Conservation (phyloP, 1,140 invertebrate species). For the Drosophila pectinifera region DNA sequence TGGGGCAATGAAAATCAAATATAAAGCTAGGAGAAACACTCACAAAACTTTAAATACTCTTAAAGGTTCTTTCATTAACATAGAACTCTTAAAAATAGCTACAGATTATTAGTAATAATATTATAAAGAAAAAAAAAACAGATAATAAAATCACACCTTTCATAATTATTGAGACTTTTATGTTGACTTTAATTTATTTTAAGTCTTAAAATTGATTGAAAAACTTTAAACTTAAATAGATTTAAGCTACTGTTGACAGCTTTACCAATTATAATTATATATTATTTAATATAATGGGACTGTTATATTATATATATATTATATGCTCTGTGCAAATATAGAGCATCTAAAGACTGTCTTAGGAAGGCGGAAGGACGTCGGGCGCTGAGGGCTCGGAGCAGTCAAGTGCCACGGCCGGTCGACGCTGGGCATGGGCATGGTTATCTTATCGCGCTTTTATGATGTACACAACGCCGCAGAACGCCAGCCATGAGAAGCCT, state of each 20-base stretch:
- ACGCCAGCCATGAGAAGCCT: slow-evolving; percentile 56
- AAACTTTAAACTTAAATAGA: too few relatives aligned
- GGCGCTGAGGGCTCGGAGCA: slow-evolving; percentile 19
- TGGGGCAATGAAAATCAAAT: slow-evolving; percentile 49
- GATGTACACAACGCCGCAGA: slow-evolving; percentile 77
- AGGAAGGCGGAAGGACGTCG: neutral
- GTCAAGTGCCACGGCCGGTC: slow-evolving; percentile 59
- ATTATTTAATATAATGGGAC: too few relatives aligned
- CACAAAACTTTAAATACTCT: neutral
- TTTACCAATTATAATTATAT: neutral
- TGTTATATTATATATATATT: too few relatives aligned
- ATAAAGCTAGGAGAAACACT: neutral
- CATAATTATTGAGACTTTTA: neutral
- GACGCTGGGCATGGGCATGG: slow-evolving; percentile 36
- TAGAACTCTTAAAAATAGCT: too few relatives aligned
- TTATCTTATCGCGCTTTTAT: slow-evolving; percentile 82
- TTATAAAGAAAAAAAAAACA: too few relatives aligned
- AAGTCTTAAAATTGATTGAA: too few relatives aligned
- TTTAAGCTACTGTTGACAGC: too few relatives aligned
- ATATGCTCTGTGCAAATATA: too few relatives aligned
- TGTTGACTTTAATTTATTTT: neutral
- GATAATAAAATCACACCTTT: neutral
- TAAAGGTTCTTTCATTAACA: neutral
- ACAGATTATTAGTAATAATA: neutral
- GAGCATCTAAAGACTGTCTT: slow-evolving; percentile 17